phyloP scores from a whole-genome alignment of 2,113 vertebrate species.

The Hypomesus transpacificus region DNA sequence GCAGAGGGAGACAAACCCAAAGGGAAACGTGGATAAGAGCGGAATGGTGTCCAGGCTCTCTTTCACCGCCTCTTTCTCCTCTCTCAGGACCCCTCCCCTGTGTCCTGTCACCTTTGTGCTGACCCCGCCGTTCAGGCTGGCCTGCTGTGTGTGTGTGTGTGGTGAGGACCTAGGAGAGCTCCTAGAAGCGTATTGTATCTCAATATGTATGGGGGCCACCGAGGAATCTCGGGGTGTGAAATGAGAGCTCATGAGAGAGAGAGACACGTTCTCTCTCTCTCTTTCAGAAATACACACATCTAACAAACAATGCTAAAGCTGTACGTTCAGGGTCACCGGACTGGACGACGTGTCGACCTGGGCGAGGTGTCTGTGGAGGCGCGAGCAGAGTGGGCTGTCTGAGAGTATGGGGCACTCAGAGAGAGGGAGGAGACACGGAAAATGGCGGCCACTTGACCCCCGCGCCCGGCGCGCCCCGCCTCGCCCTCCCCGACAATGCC shows the following conservation, averaged over 20 bases:
- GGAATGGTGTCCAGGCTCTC: constrained; percentile 36
- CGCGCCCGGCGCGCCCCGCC: too few relatives aligned
- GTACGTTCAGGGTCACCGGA: too few relatives aligned
- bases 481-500: too few relatives aligned
- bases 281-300: constrained; percentile 1
- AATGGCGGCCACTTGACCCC: too few relatives aligned
- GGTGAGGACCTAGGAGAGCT: constrained; percentile 72
- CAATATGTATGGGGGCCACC: constrained; percentile 84
- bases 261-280: constrained; percentile 61
- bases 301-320: too few relatives aligned
- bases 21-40: constrained; percentile 48
- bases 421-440: too few relatives aligned
- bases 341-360: too few relatives aligned
- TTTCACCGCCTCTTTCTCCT: background rate
- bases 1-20: constrained; percentile 5
- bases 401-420: too few relatives aligned
- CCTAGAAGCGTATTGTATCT: constrained; percentile 95
- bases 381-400: too few relatives aligned
- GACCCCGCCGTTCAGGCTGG: constrained; percentile 94
- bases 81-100: constrained; percentile 42
- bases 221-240: constrained; percentile 86
- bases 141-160: constrained; percentile 81
- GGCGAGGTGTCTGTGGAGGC: too few relatives aligned
- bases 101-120: constrained; percentile 73
- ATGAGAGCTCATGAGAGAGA: constrained; percentile 92